Base-by-base conservation (phyloP, 1,140 invertebrate species). In the Carposina sasakii region DNA sequence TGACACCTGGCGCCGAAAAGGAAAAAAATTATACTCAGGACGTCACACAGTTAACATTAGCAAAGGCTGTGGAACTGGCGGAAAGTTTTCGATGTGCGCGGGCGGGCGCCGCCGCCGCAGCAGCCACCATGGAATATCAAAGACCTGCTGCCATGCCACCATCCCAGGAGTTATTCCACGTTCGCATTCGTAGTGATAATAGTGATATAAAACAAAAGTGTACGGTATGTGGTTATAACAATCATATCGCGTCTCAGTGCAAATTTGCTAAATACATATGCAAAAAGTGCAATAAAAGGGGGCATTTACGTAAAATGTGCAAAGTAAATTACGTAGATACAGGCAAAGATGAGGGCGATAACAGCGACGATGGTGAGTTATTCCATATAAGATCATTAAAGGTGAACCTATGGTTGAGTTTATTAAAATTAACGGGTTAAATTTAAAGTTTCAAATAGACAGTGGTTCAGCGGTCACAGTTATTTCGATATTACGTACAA, bases 301-400 rank as follows among this genome's bases (percentile, higher is more conserved):
- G 42, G 28, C 42, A 44, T 44, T 30, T 44, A 17, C 12, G 17
- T 6, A 44, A n/a, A 15, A 44, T 44, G 42, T 44, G 42, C 22
- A 21, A 23, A 24, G 15, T 44, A 3, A 44, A 31, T 10, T 44
- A 10, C 19, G 26, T 44, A 9, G 26, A 31, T 3, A 2, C 9
- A 10, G 26, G 28, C 13, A 26, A 5, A 26, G 28, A 31, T 9
- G 13, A 44, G 42, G 42, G 26, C 26, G 42, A 31, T 31, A 26
- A 44, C 24, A n/a, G n/a, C 16, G 42, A 44, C 22, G 42, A 44
- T 20, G 42, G 42, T 44, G 16, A 44, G 42, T 23, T 23, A 9
- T 44, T 30, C 9, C 13, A 44, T 23, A 44, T 44, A 6, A 24
- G 42, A 12, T 30, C 24, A 13, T 8, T 16, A 5, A 20, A 16